Evolutionary conservation across 1,140 invertebrate genomes (phyloP).

Genomic region (Caerostris darwini): DNA sequence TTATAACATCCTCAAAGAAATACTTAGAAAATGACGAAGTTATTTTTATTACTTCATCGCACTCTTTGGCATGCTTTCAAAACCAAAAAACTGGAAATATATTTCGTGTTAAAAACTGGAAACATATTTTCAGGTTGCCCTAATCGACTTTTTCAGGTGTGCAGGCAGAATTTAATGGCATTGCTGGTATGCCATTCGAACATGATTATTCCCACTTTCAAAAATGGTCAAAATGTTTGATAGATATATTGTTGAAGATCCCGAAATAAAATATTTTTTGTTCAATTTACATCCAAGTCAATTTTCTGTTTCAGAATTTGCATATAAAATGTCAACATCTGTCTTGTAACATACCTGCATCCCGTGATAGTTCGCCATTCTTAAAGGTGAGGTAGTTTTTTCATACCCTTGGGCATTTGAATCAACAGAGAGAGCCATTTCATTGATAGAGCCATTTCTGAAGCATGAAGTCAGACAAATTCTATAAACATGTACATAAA

Average conservation of each 20-base stretch:
- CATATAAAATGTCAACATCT: slow-evolving; percentile 18
- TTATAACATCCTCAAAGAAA: not conserved
- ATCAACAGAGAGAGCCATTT: slow-evolving; percentile 11
- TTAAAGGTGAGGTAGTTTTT: not conserved
- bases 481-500: slow-evolving; percentile 7
- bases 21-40: not conserved
- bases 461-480: not conserved
- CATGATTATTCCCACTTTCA: not conserved
- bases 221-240: not conserved
- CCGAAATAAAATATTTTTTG: slow-evolving; percentile 1
- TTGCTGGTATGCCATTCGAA: not conserved
- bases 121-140: too few relatives aligned
- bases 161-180: not conserved
- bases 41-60: not conserved
- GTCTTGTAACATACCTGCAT: not conserved
- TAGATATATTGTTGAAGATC: not conserved
- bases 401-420: not conserved
- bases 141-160: too few relatives aligned
- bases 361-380: not conserved
- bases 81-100: not conserved
- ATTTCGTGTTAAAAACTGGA: not conserved
- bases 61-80: not conserved
- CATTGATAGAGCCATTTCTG: slow-evolving; percentile 14
- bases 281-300: slow-evolving; percentile 41
- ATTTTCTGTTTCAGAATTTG: slow-evolving; percentile 45